Evolutionary conservation across 2,113 vertebrate genomes (phyloP), one percentile per base, ranked within the genome.

Genomic region (Cyanoliseus patagonus): DNA sequence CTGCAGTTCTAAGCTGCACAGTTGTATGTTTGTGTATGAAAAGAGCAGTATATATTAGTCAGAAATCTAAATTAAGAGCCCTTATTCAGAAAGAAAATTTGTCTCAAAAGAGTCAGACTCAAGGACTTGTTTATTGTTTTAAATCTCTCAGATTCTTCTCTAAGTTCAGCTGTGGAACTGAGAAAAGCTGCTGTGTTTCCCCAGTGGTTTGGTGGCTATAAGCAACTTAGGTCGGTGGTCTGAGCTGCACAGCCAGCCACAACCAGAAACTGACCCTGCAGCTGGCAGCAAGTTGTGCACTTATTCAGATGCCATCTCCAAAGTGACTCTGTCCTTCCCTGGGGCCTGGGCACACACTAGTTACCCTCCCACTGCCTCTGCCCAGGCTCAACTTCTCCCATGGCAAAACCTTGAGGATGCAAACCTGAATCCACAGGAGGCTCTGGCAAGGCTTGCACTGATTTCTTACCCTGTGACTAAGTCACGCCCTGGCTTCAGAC

Each of bases 341-440:
- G 1, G 17, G 11, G n/a, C 25, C 53, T 16, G 7, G 28, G 20
- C 18, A 25, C 8, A 13, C 1, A 0, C 16, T 23, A n/a, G 17
- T n/a, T 13, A 53, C 20, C 3, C 4, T 63, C 33, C 23, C 28
- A 7, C 37, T 55, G 53, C 33, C 46, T 42, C 24, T 78, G 41
- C 33, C n/a, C 20, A 57, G 46, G 28, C 23, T 68, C 1, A 0
- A 42, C 17, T 74, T 82, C 31, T 69, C 20, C 74, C 59, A 23
- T 2, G 10, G 63, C 27, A 87, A 63, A 90, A 70, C 14, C 17
- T 37, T n/a, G 28, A n/a, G 15, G 33, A 18, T 11, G 23, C 1
- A 0, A 37, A 19, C 9, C 22, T 17, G 24, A 42, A 70, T 79
- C 39, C 53, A 37, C n/a, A 11, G 19, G 41, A 73, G 41, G 31